These are phyloP conservation scores for Seladonia tumulorum DNA, from an alignment of 2,888 invertebrate species.

Conservation along the genomic window DNA sequence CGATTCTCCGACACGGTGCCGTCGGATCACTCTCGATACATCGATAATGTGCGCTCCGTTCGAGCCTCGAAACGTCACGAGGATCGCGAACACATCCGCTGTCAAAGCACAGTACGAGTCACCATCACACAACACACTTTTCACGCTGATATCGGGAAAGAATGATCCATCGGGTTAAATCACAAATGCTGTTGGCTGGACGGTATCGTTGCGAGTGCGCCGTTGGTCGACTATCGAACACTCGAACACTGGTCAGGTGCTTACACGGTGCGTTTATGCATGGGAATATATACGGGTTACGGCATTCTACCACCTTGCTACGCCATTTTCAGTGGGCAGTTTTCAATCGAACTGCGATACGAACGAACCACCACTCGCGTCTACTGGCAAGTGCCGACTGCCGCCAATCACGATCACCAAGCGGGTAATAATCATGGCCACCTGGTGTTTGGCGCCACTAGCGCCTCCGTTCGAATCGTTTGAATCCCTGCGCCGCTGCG, in stretches of 20 bases:
- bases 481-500: background rate
- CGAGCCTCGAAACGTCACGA: constrained; percentile 39
- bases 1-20: constrained; percentile 1
- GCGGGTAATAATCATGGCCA: constrained; percentile 41
- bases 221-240: constrained; percentile 16
- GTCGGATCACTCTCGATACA: constrained; percentile 12
- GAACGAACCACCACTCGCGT: constrained; percentile 66
- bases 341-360: constrained; percentile 53
- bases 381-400: constrained; percentile 77
- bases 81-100: constrained; percentile 54
- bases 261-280: constrained; percentile 16
- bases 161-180: constrained; percentile 37
- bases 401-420: constrained; percentile 60
- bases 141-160: constrained; percentile 28
- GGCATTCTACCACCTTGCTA: constrained; percentile 64
- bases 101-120: constrained; percentile 66
- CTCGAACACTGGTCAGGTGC: constrained; percentile 20
- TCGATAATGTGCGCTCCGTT: constrained; percentile 20
- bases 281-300: constrained; percentile 24
- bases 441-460: constrained; percentile 4
- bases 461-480: constrained; percentile 21
- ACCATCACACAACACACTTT: constrained; percentile 65
- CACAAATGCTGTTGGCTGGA: constrained; percentile 43
- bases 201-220: constrained; percentile 47
- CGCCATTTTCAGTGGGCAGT: constrained; percentile 77